phyloP scores from a whole-genome alignment of 2,797 vertebrate species.

The Danionella dracula region DNA sequence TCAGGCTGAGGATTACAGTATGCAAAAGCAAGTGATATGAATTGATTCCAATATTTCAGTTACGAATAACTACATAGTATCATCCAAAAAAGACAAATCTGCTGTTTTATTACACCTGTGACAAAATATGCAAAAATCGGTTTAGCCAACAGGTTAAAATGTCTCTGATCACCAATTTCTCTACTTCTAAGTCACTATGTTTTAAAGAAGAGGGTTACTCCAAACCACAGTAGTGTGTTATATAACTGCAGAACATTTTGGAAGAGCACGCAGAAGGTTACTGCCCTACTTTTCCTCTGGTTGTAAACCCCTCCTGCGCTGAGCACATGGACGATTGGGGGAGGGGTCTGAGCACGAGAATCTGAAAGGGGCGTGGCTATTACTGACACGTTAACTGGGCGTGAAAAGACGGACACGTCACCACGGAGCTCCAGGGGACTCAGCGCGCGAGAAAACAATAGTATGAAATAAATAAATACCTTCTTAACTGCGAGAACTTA shows the following conservation, averaged over 20 bases:
- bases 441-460: conserved; percentile 23
- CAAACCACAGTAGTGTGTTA: conserved; percentile 45
- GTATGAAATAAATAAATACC: neutral
- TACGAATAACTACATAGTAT: too few species aligned
- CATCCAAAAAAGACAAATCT: too few species aligned
- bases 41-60: too few species aligned
- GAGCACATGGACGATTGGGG: conserved; percentile 73
- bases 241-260: conserved; percentile 60
- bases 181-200: neutral
- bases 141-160: too few species aligned
- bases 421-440: conserved; percentile 24
- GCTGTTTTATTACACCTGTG: too few species aligned
- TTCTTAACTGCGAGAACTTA: neutral
- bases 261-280: conserved; percentile 39
- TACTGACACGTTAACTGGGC: conserved; percentile 67
- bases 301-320: conserved; percentile 59
- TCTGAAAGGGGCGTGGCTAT: conserved; percentile 52
- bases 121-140: too few species aligned
- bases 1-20: too few species aligned
- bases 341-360: conserved; percentile 31
- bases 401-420: conserved; percentile 65
- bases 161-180: too few species aligned
- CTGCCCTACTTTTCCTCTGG: conserved; percentile 67
- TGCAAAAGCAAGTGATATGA: too few species aligned
- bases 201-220: neutral